Evolutionary conservation across 2,888 invertebrate genomes (phyloP).

Genomic region (Agriopis leucophaearia): DNA sequence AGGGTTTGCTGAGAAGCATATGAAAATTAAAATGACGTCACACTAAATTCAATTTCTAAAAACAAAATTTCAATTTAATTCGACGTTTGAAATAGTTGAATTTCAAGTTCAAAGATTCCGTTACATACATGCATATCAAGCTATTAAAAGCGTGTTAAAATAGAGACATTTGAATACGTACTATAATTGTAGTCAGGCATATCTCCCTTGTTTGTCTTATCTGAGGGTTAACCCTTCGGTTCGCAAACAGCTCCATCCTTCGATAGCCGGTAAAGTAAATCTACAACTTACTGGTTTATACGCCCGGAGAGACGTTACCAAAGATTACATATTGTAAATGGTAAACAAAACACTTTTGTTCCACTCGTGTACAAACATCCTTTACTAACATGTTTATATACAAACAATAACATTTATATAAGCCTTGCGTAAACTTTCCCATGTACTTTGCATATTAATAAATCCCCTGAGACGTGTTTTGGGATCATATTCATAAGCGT

Average conservation of each 20-base stretch:
- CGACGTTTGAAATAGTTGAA: too few relatives aligned
- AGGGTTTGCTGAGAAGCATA: too few relatives aligned
- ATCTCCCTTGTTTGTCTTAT: too few relatives aligned
- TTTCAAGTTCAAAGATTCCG: too few relatives aligned
- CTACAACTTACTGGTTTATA: neutral
- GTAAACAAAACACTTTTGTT: constrained; percentile 21
- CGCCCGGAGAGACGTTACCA: constrained; percentile 2
- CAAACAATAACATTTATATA: constrained; percentile 34
- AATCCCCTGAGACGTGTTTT: constrained; percentile 26
- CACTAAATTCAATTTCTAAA: too few relatives aligned
- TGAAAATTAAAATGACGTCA: too few relatives aligned
- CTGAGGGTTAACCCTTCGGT: constrained; percentile 1
- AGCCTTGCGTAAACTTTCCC: constrained; percentile 33
- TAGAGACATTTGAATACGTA: too few relatives aligned
- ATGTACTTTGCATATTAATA: constrained; percentile 43
- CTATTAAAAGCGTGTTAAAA: too few relatives aligned
- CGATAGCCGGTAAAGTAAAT: neutral
- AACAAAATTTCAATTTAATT: too few relatives aligned
- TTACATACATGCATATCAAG: too few relatives aligned
- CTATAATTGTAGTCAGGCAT: too few relatives aligned
- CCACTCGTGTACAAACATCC: constrained; percentile 9
- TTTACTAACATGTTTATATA: constrained; percentile 28
- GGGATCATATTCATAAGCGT: constrained; percentile 16
- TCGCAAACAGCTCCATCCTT: constrained; percentile 1
- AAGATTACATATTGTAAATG: constrained; percentile 22